Percentiles rank a stretch among this genome's conserved stretches.
Evolutionary conservation across 2,797 vertebrate genomes (phyloP).

Genomic region (Spinus pinus): DNA sequence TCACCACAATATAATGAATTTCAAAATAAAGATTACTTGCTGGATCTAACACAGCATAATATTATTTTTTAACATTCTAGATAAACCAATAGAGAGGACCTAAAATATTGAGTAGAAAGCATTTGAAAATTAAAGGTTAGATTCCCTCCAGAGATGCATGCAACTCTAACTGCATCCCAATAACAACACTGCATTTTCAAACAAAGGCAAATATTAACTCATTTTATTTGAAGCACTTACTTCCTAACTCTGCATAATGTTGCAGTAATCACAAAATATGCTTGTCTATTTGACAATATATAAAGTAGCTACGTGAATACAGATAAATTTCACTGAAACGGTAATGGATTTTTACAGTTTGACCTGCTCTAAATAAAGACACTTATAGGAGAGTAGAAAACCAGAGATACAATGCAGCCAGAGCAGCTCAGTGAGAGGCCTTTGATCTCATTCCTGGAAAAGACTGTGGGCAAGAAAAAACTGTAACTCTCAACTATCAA

Average conservation of each 20-base stretch:
- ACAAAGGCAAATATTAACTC: background rate
- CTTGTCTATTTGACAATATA: background rate
- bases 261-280: background rate
- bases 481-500: background rate
- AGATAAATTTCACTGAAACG: background rate
- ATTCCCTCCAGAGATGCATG: background rate
- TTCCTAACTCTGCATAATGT: background rate
- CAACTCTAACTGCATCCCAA: background rate
- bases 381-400: background rate
- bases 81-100: background rate
- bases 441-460: background rate
- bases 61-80: background rate
- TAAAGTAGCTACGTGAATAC: fast-evolving
- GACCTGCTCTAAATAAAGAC: background rate
- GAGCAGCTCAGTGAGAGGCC: background rate
- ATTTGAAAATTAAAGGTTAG: background rate
- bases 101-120: background rate
- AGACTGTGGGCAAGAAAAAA: background rate
- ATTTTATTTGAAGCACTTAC: background rate
- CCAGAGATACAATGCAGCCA: background rate
- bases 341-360: background rate
- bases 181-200: background rate
- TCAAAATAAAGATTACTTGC: conserved; percentile 18
- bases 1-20: background rate
- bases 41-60: background rate